phyloP scores from a whole-genome alignment of 2,113 vertebrate genomes.

The Amblyornis subalaris region DNA sequence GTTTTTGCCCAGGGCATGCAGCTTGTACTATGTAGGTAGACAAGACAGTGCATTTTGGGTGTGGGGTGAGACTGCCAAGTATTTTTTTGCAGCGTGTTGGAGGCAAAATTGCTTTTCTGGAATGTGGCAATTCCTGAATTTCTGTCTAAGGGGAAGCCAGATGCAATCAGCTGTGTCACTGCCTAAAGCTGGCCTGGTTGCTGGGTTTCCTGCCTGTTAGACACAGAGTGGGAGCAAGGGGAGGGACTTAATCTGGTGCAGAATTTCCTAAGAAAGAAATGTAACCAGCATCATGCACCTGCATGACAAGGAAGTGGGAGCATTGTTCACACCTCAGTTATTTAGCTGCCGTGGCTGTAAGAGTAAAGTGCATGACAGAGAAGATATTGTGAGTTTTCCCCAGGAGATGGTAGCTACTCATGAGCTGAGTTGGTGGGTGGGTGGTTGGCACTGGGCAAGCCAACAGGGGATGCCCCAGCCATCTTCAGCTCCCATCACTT shows the following conservation, averaged over 20 bases:
- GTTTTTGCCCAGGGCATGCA: background rate
- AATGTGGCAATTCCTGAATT: slow-evolving; percentile 48
- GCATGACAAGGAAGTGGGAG: background rate
- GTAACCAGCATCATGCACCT: background rate
- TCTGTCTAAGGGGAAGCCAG: background rate
- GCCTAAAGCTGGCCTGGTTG: background rate
- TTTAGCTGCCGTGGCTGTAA: background rate
- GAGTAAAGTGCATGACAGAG: background rate
- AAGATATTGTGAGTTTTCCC: background rate
- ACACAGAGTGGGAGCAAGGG: background rate
- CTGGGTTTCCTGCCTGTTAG: background rate
- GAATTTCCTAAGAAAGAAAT: background rate
- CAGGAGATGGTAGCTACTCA: background rate
- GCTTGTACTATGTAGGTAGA: background rate
- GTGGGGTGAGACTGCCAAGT: background rate
- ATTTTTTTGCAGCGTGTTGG: background rate
- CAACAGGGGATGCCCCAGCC: background rate
- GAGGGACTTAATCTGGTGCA: accelerated
- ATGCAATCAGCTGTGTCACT: background rate
- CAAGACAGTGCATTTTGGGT: background rate
- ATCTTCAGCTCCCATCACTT: background rate
- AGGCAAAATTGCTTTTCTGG: slow-evolving; percentile 1
- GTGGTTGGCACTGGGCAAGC: accelerated
- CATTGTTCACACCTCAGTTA: background rate
- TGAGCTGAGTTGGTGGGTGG: background rate